These are phyloP conservation scores for Halichoeres trimaculatus DNA, from an alignment of 2,113 vertebrate species.

Conservation along the genomic window DNA sequence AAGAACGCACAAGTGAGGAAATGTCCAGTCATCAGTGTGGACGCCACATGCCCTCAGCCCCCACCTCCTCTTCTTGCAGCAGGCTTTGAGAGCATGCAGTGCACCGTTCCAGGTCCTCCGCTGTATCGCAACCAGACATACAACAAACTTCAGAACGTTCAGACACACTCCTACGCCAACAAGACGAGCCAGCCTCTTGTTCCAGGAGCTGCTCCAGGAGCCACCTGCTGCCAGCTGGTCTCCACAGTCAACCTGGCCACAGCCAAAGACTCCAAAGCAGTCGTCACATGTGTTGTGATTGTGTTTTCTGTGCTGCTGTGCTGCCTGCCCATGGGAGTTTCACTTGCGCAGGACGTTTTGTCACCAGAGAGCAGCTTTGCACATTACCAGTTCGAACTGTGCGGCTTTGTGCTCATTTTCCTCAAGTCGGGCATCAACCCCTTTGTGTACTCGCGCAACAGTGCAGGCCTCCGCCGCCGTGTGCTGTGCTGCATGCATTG, in stretches of 20 bases:
- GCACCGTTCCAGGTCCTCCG: slow-evolving; percentile 82
- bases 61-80: slow-evolving; percentile 83
- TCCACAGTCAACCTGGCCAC: slow-evolving; percentile 89
- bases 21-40: slow-evolving; percentile 84
- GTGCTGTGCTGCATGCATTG: slow-evolving; percentile 91
- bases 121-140: slow-evolving; percentile 92
- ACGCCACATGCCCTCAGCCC: slow-evolving; percentile 80
- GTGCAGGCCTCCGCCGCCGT: slow-evolving; percentile 90
- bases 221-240: slow-evolving; percentile 87
- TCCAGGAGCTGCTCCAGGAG: slow-evolving; percentile 78
- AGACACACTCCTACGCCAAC: slow-evolving; percentile 82
- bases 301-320: slow-evolving; percentile 93
- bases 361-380: slow-evolving; percentile 85
- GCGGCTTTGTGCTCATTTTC: slow-evolving; percentile 94
- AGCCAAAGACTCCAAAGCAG: slow-evolving; percentile 92
- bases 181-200: slow-evolving; percentile 72
- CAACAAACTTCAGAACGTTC: slow-evolving; percentile 87
- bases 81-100: slow-evolving; percentile 79
- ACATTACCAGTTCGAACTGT: slow-evolving; percentile 95
- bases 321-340: slow-evolving; percentile 92
- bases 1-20: slow-evolving; percentile 90
- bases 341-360: slow-evolving; percentile 89
- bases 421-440: slow-evolving; percentile 97
- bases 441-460: slow-evolving; percentile 97
- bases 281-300: slow-evolving; percentile 92